Evolutionary conservation across 2,888 invertebrate species (phyloP).

Genomic region (Suillia variegata): DNA sequence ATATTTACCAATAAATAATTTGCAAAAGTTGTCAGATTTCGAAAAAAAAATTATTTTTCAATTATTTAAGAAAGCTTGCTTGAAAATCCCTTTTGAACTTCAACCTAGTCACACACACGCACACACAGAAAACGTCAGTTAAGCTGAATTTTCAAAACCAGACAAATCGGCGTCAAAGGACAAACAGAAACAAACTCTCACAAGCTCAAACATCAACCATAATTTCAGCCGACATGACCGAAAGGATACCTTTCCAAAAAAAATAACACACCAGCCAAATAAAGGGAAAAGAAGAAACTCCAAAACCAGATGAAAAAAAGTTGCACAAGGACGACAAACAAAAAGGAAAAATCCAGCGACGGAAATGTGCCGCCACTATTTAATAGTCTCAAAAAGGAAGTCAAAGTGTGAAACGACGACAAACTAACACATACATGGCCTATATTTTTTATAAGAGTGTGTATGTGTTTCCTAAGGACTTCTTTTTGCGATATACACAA

Average conservation of each 20-base stretch:
- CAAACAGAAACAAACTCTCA: background rate
- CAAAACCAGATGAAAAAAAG: background rate
- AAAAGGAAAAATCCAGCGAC: background rate
- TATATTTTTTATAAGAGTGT: background rate
- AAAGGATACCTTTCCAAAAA: no score
- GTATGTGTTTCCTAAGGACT: background rate
- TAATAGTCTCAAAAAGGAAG: constrained; percentile 2
- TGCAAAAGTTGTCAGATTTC: no score
- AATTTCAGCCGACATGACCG: background rate
- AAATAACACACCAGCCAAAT: no score
- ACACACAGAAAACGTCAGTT: no score
- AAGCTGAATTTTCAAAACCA: no score
- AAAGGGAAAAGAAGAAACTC: no score
- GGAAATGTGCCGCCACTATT: background rate
- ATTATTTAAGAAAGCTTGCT: no score
- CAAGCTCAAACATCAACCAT: background rate
- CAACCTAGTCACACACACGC: no score
- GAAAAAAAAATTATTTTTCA: no score
- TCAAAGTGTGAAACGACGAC: background rate
- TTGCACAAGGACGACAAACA: background rate
- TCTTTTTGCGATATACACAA: no score
- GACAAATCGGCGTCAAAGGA: background rate
- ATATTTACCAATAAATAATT: no score
- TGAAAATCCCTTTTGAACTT: no score
- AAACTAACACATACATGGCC: background rate